Conservation (phyloP, 2,888 invertebrate species). For the Agrotis exclamationis region DNA sequence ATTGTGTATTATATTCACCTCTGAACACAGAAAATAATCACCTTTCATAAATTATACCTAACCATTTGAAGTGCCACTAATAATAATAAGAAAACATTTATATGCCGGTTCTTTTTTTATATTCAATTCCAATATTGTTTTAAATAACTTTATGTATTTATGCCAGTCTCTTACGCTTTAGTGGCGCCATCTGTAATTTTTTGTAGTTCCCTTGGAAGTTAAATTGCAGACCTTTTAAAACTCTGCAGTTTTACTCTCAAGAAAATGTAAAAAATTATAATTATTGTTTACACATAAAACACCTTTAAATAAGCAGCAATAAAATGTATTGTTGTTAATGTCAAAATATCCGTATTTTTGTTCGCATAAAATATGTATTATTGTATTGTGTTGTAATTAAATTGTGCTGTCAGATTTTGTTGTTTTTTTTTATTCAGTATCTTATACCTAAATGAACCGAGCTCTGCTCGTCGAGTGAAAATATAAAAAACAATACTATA, state of each 20-base stretch:
- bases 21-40: background rate
- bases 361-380: background rate
- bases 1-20: constrained; percentile 11
- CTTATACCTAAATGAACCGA: background rate
- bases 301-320: background rate
- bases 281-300: background rate
- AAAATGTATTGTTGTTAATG: background rate
- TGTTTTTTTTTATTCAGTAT: background rate
- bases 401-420: constrained; percentile 8
- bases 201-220: background rate
- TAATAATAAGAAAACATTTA: background rate
- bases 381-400: constrained; percentile 4
- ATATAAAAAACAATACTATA: no score
- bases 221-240: background rate
- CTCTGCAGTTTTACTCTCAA: constrained; percentile 5
- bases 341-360: constrained; percentile 1
- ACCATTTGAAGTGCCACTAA: background rate
- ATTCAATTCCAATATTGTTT: no score
- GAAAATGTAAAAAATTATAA: background rate
- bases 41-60: background rate
- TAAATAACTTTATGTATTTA: background rate
- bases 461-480: no score
- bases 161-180: background rate
- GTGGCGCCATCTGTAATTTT: background rate
- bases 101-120: no score